Evolutionary conservation across 2,888 invertebrate species (phyloP).

Genomic region (Synergus japonicus): DNA sequence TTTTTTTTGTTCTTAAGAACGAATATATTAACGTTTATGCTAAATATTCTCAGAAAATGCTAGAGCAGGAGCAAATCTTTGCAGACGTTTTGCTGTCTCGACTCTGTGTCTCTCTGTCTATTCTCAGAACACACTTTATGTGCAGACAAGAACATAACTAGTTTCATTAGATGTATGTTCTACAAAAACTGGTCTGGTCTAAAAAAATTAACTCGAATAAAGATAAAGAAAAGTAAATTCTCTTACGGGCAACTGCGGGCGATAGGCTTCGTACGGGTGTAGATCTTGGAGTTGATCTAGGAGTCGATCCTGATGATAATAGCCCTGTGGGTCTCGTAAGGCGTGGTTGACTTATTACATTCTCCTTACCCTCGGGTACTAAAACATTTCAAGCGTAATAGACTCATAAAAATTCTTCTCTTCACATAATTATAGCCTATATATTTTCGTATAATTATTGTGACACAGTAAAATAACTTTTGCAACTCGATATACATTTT

Average conservation of each 20-base stretch:
- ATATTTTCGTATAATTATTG: no score
- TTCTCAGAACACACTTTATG: constrained; percentile 12
- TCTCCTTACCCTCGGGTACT: constrained; percentile 92
- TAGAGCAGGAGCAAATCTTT: constrained; percentile 23
- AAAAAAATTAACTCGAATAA: background rate
- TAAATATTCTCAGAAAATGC: constrained; percentile 17
- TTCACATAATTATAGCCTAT: no score
- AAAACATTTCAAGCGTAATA: constrained; percentile 51
- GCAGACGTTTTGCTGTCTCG: background rate
- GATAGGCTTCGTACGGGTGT: constrained; percentile 86
- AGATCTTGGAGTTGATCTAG: constrained; percentile 84
- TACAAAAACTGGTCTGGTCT: background rate
- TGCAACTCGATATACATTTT: background rate
- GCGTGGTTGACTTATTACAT: constrained; percentile 82
- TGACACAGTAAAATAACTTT: no score
- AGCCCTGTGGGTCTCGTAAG: constrained; percentile 84
- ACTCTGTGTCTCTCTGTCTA: background rate
- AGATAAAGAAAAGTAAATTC: constrained; percentile 6
- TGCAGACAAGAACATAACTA: constrained; percentile 16
- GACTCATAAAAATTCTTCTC: constrained; percentile 43
- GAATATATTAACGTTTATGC: background rate
- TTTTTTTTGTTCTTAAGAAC: constrained; percentile 24
- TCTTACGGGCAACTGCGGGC: constrained; percentile 77
- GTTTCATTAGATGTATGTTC: background rate
- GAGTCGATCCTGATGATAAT: constrained; percentile 82